These are phyloP conservation scores for Sesamia nonagrioides DNA, from an alignment of 1,140 invertebrate species.

Conservation along the genomic window DNA sequence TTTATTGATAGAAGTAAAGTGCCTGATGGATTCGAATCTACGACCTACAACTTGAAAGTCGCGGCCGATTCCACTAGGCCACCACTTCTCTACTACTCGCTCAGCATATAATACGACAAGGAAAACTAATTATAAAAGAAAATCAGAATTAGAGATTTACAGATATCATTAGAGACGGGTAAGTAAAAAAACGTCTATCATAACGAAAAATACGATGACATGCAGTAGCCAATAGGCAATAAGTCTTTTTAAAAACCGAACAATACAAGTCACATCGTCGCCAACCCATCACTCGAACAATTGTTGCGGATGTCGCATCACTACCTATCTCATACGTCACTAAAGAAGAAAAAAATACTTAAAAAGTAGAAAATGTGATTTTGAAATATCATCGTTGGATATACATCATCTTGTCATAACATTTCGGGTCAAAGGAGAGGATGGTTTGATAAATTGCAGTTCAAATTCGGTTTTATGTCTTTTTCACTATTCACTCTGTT, in stretches of 20 bases:
- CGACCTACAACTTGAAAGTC: too few relatives aligned
- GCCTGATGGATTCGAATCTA: too few relatives aligned
- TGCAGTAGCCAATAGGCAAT: conserved; percentile 59
- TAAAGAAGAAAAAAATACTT: conserved; percentile 67
- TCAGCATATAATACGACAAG: too few relatives aligned
- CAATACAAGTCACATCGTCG: conserved; percentile 68
- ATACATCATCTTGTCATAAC: conserved; percentile 87
- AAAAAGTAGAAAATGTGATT: conserved; percentile 74
- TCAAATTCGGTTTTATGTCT: conserved; percentile 86
- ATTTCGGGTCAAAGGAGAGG: conserved; percentile 82
- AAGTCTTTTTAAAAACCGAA: conserved; percentile 51
- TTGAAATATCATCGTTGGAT: conserved; percentile 83
- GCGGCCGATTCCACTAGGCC: too few relatives aligned
- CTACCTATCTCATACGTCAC: conserved; percentile 60
- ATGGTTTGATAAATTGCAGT: conserved; percentile 85
- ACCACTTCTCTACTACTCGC: too few relatives aligned
- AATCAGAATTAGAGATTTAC: too few relatives aligned
- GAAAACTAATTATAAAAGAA: too few relatives aligned
- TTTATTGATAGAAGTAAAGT: too few relatives aligned
- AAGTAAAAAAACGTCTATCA: background rate
- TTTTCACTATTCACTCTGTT: conserved; percentile 82
- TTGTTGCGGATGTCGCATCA: conserved; percentile 82
- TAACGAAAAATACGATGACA: conserved; percentile 50
- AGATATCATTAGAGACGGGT: background rate
- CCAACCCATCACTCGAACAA: conserved; percentile 76